Percentiles rank a stretch among this genome's conserved stretches.
Evolutionary conservation across 2,797 vertebrate genomes (phyloP).

Genomic region (Phaenicophaeus curvirostris): DNA sequence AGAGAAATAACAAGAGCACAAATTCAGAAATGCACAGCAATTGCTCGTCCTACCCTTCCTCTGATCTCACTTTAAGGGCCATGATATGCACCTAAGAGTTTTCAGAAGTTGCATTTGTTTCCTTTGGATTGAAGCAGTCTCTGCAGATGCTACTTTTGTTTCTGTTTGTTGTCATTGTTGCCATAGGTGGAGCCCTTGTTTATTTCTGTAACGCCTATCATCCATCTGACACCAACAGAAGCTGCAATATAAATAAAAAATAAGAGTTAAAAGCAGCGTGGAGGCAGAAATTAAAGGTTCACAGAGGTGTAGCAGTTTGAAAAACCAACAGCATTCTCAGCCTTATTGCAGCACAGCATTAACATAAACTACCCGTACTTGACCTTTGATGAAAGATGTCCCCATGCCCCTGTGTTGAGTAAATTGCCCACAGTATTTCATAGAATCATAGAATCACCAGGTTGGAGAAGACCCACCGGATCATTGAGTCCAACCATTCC

Average conservation of each 20-base stretch:
- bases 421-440: background rate
- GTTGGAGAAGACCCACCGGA: no score
- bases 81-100: slow-evolving; percentile 18
- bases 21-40: background rate
- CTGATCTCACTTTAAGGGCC: slow-evolving; percentile 28
- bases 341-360: background rate
- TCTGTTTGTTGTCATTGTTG: slow-evolving; percentile 79
- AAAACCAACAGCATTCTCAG: background rate
- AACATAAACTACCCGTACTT: background rate
- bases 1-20: slow-evolving; percentile 30
- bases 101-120: slow-evolving; percentile 57
- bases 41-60: slow-evolving; percentile 8
- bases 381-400: background rate
- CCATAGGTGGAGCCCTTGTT: slow-evolving; percentile 91
- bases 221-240: slow-evolving; percentile 90
- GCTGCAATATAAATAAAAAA: slow-evolving; percentile 71
- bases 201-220: slow-evolving; percentile 97
- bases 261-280: background rate
- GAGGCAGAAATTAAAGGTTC: background rate
- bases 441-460: no score
- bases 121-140: slow-evolving; percentile 51
- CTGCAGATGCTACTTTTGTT: slow-evolving; percentile 74
- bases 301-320: background rate
- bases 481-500: no score
- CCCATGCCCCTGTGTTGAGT: background rate